A percentile compares a stretch with the other conserved stretches of the same genome.
Conservation (phyloP, 2,888 invertebrate species). For the Drosophila kokeensis region DNA sequence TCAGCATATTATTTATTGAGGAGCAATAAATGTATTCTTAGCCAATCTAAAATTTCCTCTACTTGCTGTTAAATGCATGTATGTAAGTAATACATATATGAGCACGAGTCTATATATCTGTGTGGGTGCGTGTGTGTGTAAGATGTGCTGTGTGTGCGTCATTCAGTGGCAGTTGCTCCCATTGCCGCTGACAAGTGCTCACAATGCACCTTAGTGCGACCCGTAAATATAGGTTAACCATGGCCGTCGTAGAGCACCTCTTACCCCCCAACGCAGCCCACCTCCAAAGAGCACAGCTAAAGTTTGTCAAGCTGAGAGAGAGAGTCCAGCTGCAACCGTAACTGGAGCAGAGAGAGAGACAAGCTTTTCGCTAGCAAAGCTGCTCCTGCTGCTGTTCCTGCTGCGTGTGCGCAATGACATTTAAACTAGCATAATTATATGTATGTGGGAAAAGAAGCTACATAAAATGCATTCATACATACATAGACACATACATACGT, state of each 20-base stretch:
- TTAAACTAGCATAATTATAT: constrained; percentile 36
- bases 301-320: constrained; percentile 23
- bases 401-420: constrained; percentile 70
- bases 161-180: constrained; percentile 30
- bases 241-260: constrained; percentile 32
- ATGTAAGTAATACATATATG: neutral
- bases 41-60: constrained; percentile 30
- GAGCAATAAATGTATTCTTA: constrained; percentile 7
- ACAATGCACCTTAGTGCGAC: constrained; percentile 56
- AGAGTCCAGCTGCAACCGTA: neutral
- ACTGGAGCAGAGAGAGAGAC: neutral
- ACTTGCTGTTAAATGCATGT: neutral
- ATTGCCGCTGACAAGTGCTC: constrained; percentile 44
- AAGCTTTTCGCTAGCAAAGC: neutral
- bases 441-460: neutral
- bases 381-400: constrained; percentile 18
- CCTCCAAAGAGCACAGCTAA: constrained; percentile 10
- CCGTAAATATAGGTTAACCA: constrained; percentile 59
- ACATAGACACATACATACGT: neutral
- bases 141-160: constrained; percentile 20
- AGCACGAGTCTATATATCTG: neutral
- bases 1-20: neutral
- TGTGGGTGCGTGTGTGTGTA: neutral
- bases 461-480: neutral
- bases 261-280: neutral